A percentile compares a stretch with the other conserved stretches of the same genome.
Evolutionary conservation across 1,140 invertebrate species (phyloP).

Genomic region (Paracyclopina nana): DNA sequence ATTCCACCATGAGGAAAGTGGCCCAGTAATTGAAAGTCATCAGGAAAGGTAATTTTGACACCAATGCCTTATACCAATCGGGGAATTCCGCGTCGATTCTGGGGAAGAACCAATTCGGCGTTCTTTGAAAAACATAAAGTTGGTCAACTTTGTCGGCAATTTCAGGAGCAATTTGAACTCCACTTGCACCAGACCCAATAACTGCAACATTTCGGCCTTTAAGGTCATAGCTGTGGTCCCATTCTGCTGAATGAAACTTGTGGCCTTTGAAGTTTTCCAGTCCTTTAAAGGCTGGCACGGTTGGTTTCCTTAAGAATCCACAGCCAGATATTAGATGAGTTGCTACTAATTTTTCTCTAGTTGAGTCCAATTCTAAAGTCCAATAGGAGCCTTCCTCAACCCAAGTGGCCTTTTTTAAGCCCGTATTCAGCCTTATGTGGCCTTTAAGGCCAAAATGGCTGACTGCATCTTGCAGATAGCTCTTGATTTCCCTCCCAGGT

Average conservation of each 20-base stretch:
- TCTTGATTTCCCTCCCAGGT: no score
- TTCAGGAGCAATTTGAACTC: background rate
- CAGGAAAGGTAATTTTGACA: no score
- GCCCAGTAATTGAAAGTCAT: no score
- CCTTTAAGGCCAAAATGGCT: no score
- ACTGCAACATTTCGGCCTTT: background rate
- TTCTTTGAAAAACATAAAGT: background rate
- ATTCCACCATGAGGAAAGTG: no score
- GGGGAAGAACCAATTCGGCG: background rate
- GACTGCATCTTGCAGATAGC: no score
- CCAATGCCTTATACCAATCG: no score
- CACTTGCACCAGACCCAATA: background rate
- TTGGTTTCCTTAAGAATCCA: background rate
- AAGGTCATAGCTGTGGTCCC: background rate
- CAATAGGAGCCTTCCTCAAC: background rate
- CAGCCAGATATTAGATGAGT: background rate
- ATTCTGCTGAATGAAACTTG: background rate
- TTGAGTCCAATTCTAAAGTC: background rate
- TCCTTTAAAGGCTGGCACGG: background rate
- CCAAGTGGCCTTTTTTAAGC: background rate
- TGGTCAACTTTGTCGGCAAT: background rate
- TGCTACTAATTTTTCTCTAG: background rate
- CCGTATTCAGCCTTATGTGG: background rate
- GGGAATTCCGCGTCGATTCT: no score
- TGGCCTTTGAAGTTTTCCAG: background rate